These are phyloP conservation scores for Aphelinus atriplicis DNA, from an alignment of 1,140 invertebrate species.

Conservation along the genomic window DNA sequence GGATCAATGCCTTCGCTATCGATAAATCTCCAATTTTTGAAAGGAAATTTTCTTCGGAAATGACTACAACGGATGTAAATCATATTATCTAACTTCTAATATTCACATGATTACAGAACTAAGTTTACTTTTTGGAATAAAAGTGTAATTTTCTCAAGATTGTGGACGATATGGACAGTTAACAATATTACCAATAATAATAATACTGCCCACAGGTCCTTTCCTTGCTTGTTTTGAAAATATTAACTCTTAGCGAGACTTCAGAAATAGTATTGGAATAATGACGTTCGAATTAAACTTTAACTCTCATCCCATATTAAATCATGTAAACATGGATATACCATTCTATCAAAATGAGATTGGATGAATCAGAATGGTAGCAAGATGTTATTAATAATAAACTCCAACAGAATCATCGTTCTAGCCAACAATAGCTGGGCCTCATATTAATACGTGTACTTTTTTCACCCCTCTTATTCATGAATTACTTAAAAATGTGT, in stretches of 20 bases:
- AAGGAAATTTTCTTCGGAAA: constrained; percentile 55
- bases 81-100: constrained; percentile 62
- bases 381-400: too few relatives aligned
- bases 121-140: too few relatives aligned
- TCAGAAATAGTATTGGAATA: constrained; percentile 61
- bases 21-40: not conserved
- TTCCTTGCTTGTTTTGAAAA: constrained; percentile 67
- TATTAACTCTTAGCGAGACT: constrained; percentile 65
- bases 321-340: constrained; percentile 65
- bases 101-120: constrained; percentile 44
- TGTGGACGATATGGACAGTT: constrained; percentile 63
- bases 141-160: too few relatives aligned
- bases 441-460: too few relatives aligned
- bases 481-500: too few relatives aligned
- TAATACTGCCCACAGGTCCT: constrained; percentile 64
- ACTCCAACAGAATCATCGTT: too few relatives aligned
- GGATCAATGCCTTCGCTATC: constrained; percentile 50
- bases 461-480: too few relatives aligned
- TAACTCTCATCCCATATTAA: constrained; percentile 65
- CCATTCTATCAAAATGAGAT: constrained; percentile 35
- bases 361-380: too few relatives aligned
- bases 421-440: too few relatives aligned
- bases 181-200: constrained; percentile 64
- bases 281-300: constrained; percentile 63
- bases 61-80: constrained; percentile 62